These are phyloP conservation scores for Botrylloides violaceus DNA, from an alignment of 23 tunicate species.

Conservation along the genomic window DNA sequence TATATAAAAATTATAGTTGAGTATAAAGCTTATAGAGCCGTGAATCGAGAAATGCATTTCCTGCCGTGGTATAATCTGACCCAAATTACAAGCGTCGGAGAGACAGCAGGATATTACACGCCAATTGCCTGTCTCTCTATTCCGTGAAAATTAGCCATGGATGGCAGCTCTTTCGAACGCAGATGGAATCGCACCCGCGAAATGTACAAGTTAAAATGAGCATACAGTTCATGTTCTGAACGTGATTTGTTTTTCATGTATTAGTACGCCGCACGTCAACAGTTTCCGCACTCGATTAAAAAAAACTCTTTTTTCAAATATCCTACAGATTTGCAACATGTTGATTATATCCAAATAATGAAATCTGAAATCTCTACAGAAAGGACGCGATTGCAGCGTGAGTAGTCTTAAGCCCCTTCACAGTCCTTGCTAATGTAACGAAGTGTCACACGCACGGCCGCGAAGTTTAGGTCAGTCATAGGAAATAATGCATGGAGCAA, in stretches of 20 bases:
- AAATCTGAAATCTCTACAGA: no score
- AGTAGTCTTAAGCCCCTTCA: no score
- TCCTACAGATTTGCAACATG: not conserved
- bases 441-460: no score
- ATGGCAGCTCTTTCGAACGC: not conserved
- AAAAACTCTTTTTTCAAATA: not conserved
- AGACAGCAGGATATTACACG: constrained; percentile 13
- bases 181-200: not conserved
- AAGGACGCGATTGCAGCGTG: no score
- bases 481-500: no score
- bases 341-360: no score
- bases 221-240: not conserved
- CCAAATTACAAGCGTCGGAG: constrained; percentile 13
- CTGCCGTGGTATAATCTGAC: constrained; percentile 13
- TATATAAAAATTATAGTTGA: not conserved
- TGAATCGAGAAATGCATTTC: not conserved
- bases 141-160: constrained; percentile 12
- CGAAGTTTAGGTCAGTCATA: no score
- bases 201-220: not conserved
- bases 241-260: not conserved
- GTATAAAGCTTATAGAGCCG: not conserved
- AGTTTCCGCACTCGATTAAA: not conserved
- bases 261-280: not conserved
- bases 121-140: constrained; percentile 20
- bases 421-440: no score